Base-by-base conservation (phyloP, 1,140 invertebrate genomes). In the Pseudomyrmex dendroicus region DNA sequence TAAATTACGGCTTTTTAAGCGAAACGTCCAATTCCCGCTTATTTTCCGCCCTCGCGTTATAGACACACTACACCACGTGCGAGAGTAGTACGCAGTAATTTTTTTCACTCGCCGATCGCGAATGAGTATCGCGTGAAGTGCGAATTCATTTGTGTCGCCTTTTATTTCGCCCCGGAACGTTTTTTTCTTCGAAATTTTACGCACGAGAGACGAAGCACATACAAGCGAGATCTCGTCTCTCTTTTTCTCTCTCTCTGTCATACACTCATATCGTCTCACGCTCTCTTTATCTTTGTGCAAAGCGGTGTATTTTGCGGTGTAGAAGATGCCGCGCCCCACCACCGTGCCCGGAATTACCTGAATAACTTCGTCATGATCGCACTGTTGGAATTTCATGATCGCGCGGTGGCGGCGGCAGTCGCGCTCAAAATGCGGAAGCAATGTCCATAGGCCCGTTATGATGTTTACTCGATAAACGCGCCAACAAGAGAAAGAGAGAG, bases 361-460 rank as follows among this genome's bases (percentile, higher is more conserved):
- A 50, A 80, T 80, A 80, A 80, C 66, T 80, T 72, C 56, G n/a
- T 70, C 76, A 50, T 61, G 66, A 80, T 80, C 66, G 66, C 66
- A 72, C 54, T 50, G 76, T 70, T 72, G 76, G 54, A 72, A 80
- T 80, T 70, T 59, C 76, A 70, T 70, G 64, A 78, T 80, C 76
- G 66, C 54, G 48, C 48, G 73, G 62, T 10, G 63, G 54, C 66
- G 64, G 44, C 54, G 44, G 20, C 67, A 66, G 66, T 70, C 76
- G 56, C 52, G 76, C 20, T 80, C 76, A 80, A 80, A 80, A 80
- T 80, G 76, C 66, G 54, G 44, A 70, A 80, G 76, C 66, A 70
- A 80, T 72, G 76, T 78, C 64, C 64, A 59, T n/a, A 9, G 22
- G 44, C 20, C 35, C 25, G 46, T 3, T n/a, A 25, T 25, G 76